Percentiles rank a stretch among this genome's conserved stretches.
Conservation (phyloP, 2,888 invertebrate species). For the Amiota minor region DNA sequence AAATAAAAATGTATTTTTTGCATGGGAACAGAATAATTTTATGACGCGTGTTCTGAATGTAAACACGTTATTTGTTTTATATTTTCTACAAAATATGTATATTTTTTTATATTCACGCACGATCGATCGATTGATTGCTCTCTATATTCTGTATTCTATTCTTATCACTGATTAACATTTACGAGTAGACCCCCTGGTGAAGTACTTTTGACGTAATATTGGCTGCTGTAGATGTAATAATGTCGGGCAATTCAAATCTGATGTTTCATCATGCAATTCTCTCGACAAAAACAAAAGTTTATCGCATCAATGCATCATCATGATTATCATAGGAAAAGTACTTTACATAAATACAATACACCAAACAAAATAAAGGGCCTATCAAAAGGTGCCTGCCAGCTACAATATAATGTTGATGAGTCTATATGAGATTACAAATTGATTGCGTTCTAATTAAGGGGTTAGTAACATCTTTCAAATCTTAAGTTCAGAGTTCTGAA, state of each 20-base stretch:
- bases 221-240: conserved; percentile 32
- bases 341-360: neutral
- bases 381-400: neutral
- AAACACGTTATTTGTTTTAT: neutral
- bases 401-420: neutral
- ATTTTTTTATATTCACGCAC: neutral
- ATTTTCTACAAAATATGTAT: neutral
- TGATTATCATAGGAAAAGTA: conserved; percentile 15
- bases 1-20: conserved; percentile 60
- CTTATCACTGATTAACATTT: conserved; percentile 50
- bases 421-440: conserved; percentile 18
- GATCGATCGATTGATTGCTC: conserved; percentile 26
- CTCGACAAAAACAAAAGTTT: conserved; percentile 39
- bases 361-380: neutral
- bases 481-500: too few species aligned
- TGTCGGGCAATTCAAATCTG: conserved; percentile 38
- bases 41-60: conserved; percentile 46
- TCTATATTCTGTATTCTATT: conserved; percentile 25
- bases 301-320: neutral
- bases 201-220: conserved; percentile 54
- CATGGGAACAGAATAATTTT: conserved; percentile 37
- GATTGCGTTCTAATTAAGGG: neutral
- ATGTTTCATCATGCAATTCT: conserved; percentile 54
- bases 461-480: too few species aligned
- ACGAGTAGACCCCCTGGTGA: conserved; percentile 48